Percentiles rank a stretch among this genome's conserved stretches.
Conservation (phyloP, 2,113 vertebrate genomes). For the Gallinago jamesoni region DNA sequence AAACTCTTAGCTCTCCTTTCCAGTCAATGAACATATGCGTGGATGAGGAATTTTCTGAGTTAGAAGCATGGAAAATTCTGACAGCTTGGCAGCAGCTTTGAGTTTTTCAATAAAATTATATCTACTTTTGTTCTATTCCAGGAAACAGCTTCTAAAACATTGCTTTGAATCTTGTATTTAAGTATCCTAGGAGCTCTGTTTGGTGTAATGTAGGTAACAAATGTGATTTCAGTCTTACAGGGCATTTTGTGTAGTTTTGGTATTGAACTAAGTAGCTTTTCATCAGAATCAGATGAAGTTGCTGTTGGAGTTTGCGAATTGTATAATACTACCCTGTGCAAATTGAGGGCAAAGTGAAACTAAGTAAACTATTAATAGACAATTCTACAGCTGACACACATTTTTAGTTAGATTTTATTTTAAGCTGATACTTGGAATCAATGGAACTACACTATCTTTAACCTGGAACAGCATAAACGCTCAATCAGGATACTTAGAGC, state of each 20-base stretch:
- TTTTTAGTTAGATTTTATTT: background rate
- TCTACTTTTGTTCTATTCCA: background rate
- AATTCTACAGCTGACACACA: background rate
- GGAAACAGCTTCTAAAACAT: background rate
- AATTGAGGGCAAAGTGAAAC: background rate
- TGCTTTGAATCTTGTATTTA: background rate
- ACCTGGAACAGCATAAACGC: background rate
- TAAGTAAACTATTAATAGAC: background rate
- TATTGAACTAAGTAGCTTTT: background rate
- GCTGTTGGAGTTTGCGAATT: background rate
- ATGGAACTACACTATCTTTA: background rate
- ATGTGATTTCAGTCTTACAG: background rate
- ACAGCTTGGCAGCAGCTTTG: conserved; percentile 13
- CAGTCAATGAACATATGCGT: conserved; percentile 8
- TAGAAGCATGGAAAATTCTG: conserved; percentile 9
- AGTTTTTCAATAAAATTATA: background rate
- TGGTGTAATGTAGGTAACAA: background rate
- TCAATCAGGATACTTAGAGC: background rate
- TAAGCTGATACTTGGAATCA: background rate
- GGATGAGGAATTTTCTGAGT: conserved; percentile 28
- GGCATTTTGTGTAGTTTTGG: background rate
- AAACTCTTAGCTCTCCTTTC: background rate
- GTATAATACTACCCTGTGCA: background rate
- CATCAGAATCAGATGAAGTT: background rate
- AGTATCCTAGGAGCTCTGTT: background rate